phyloP scores from a whole-genome alignment of 2,113 vertebrate species.

The Silurus glanis region DNA sequence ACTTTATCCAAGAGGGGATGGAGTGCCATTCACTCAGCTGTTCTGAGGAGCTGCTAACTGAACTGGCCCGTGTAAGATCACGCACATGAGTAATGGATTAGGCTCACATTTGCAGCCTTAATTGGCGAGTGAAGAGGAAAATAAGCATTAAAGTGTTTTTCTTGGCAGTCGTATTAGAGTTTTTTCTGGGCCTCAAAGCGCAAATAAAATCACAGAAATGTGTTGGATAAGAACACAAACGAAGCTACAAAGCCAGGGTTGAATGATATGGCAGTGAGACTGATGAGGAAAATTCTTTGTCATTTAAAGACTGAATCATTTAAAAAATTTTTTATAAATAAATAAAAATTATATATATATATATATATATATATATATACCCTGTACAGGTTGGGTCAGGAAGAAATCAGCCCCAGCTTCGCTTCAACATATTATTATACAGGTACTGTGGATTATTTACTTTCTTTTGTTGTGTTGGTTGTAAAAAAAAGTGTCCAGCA shows the following conservation, averaged over 20 bases:
- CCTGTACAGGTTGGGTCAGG: too few species aligned
- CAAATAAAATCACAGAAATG: constrained; percentile 1
- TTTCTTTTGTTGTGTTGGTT: not conserved
- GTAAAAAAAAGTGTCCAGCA: not conserved
- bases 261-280: not conserved
- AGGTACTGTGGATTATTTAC: too few species aligned
- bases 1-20: constrained; percentile 3
- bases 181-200: not conserved
- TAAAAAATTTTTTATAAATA: too few species aligned
- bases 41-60: constrained; percentile 4
- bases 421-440: not conserved
- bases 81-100: constrained; percentile 31
- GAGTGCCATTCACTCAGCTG: constrained; percentile 1
- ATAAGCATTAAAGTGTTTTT: constrained; percentile 23
- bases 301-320: not conserved
- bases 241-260: not conserved
- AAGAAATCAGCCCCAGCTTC: not conserved
- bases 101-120: constrained; percentile 25
- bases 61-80: constrained; percentile 13
- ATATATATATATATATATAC: too few species aligned
- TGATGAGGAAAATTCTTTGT: not conserved
- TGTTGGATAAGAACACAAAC: not conserved
- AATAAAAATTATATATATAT: too few species aligned
- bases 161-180: not conserved
- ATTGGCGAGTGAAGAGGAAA: constrained; percentile 33